Evolutionary conservation across 2,113 vertebrate species (phyloP), one percentile per base, ranked within the genome.

Genomic region (Megatriorchis doriae): DNA sequence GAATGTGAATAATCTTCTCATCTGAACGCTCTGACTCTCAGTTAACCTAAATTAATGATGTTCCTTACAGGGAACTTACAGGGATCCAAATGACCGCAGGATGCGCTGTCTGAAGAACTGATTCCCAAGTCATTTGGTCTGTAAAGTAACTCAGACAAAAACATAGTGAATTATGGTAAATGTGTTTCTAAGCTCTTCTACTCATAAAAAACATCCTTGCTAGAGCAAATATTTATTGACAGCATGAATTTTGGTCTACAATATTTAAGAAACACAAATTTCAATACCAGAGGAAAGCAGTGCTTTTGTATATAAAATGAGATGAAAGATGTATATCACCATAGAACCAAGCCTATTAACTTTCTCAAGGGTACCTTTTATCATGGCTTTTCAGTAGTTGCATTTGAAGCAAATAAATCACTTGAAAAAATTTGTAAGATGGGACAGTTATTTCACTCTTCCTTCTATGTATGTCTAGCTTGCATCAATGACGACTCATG

Each of bases 361-460:
- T 93, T 84, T 95, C 53, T 83, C 74, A 77, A 65, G 50, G 55
- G 74, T 61, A 59, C 20, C 6, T 81, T 96, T 84, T 89, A 50
- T 86, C 36, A 53, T 56, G 48, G 15, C 13, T 91, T 97, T 95
- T 81, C 70, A 93, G 59, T 68, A 82, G 61, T 70, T 86, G 26
- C 16, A 36, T 67, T 71, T 68, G 45, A 63, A 90, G 12, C 21
- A 91, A 93, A 96, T 81, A 94, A 97, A 94, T 83, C 52, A 82
- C 18, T 67, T 62, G 23, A 34, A 63, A 83, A 77, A 62, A 16
- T 1, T 40, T 93, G 20, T 45, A 45, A 81, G 38, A 56, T 40
- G 43, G 13, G 40, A 74, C 36, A 78, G 53, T 93, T 81, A 82
- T 42, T 74, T 23, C 55, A 55, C 36, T 62, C 29, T 79, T 84